These are phyloP conservation scores for Dissostichus mawsoni DNA, from an alignment of 2,113 vertebrate genomes.

Conservation along the genomic window DNA sequence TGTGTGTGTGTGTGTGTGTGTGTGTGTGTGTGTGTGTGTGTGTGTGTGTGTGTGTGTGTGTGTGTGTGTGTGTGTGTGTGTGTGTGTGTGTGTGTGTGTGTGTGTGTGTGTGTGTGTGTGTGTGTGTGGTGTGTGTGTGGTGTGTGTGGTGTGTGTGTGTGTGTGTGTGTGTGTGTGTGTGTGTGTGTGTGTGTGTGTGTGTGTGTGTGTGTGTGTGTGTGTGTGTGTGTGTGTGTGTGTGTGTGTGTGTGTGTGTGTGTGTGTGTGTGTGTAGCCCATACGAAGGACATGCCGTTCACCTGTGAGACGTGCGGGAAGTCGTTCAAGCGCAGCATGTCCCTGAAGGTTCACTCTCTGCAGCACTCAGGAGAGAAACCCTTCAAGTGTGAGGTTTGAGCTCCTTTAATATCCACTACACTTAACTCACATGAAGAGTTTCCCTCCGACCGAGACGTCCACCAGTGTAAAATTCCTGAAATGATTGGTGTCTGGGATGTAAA, in stretches of 20 bases:
- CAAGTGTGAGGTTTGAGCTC: conserved; percentile 92
- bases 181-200: conserved; percentile 24
- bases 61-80: conserved; percentile 43
- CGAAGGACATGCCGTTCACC: conserved; percentile 99
- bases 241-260: conserved; percentile 26
- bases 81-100: conserved; percentile 24
- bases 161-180: conserved; percentile 16
- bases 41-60: conserved; percentile 30
- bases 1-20: conserved; percentile 42
- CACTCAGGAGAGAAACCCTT: conserved; percentile 98
- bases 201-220: conserved; percentile 26
- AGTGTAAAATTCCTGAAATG: not conserved
- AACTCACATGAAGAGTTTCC: conserved; percentile 7
- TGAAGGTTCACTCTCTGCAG: conserved; percentile 97
- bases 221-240: conserved; percentile 37
- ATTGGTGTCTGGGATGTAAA: not conserved
- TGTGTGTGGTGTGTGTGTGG: not conserved
- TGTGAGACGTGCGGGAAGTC: conserved; percentile 98
- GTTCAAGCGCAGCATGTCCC: conserved; percentile 98
- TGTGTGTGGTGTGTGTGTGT: not conserved
- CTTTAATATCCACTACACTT: conserved; percentile 20
- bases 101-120: conserved; percentile 29
- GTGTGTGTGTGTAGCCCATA: conserved; percentile 87
- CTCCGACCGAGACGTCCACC: not conserved
- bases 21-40: conserved; percentile 19